Evolutionary conservation across 2,888 invertebrate genomes (phyloP).

Genomic region (Hypsopygia costalis): DNA sequence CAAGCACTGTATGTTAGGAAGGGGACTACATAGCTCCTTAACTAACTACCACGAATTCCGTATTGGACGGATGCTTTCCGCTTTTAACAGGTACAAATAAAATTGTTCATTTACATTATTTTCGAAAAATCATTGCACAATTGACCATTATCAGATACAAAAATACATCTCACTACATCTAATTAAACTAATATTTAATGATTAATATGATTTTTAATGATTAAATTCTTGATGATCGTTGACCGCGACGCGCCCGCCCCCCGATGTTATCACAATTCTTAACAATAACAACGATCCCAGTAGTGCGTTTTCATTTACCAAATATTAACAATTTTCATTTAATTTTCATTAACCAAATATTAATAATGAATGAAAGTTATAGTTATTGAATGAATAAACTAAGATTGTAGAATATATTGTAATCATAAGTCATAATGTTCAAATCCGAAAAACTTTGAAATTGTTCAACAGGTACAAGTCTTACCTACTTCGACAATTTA

Average conservation of each 20-base stretch:
- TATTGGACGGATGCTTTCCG: constrained; percentile 64
- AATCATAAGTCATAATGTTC: no score
- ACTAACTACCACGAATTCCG: constrained; percentile 61
- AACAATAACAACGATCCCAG: constrained; percentile 48
- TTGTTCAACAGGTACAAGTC: no score
- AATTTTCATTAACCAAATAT: no score
- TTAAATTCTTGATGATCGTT: constrained; percentile 12
- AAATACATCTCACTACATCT: constrained; percentile 72
- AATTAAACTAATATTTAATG: constrained; percentile 55
- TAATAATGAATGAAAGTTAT: no score
- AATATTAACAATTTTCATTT: no score
- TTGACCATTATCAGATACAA: constrained; percentile 64
- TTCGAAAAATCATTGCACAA: constrained; percentile 39
- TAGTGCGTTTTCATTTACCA: constrained; percentile 12
- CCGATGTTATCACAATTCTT: constrained; percentile 55
- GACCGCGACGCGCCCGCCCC: constrained; percentile 51
- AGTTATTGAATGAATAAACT: no score
- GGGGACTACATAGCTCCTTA: constrained; percentile 50
- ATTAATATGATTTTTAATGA: constrained; percentile 37
- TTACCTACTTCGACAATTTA: no score
- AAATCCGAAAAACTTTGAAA: no score
- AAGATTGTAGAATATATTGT: no score
- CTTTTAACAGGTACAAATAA: constrained; percentile 61
- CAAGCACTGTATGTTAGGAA: constrained; percentile 12
- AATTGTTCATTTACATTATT: constrained; percentile 26